These are phyloP conservation scores for Hyles vespertilio DNA, from an alignment of 1,140 invertebrate species.

Conservation along the genomic window DNA sequence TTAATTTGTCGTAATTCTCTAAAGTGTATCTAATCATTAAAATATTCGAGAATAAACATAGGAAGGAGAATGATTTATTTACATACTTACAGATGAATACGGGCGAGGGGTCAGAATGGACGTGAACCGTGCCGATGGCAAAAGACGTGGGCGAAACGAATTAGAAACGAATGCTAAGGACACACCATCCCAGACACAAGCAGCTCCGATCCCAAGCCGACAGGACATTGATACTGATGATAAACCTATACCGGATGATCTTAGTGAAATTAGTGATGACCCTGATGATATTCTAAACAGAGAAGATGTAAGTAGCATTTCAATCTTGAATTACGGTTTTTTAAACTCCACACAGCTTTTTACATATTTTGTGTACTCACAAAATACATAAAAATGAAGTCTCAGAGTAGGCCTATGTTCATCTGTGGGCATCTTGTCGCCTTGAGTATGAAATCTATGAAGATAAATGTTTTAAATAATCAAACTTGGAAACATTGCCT, in stretches of 20 bases:
- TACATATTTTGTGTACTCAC: too few species aligned
- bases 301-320: constrained; percentile 78
- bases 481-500: too few species aligned
- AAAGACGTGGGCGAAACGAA: constrained; percentile 44
- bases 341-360: too few species aligned
- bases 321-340: background rate
- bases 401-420: too few species aligned
- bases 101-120: constrained; percentile 60
- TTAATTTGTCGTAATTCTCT: too few species aligned
- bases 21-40: too few species aligned
- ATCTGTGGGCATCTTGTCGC: too few species aligned
- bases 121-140: constrained; percentile 40
- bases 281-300: constrained; percentile 89
- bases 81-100: constrained; percentile 33
- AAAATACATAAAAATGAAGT: too few species aligned
- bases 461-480: too few species aligned
- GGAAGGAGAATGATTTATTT: background rate
- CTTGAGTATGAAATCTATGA: too few species aligned
- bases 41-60: too few species aligned
- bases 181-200: constrained; percentile 27
- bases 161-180: constrained; percentile 44
- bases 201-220: constrained; percentile 27
- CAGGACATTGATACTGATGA: constrained; percentile 75
- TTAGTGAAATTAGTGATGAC: constrained; percentile 92
- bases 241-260: constrained; percentile 81